A percentile compares a stretch with the other conserved stretches of the same genome.
These are phyloP conservation scores for Dolichomitus sp. DNA, from an alignment of 2,888 invertebrate species.

Conservation along the genomic window DNA sequence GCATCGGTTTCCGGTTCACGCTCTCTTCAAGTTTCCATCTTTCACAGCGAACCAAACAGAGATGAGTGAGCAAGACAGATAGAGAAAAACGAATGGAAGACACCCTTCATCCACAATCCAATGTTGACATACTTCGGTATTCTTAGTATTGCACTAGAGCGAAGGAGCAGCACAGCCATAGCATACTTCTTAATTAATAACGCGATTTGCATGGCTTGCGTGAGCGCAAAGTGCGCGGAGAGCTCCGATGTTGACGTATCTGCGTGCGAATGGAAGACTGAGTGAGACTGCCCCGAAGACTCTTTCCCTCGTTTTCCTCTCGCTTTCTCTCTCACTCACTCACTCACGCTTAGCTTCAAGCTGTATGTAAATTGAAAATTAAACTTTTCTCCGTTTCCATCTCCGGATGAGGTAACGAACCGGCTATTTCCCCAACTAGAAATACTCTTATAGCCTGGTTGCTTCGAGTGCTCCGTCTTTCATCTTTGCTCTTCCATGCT, in stretches of 20 bases:
- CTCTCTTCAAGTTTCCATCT: conserved; percentile 39
- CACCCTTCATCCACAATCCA: conserved; percentile 20
- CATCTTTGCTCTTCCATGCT: conserved; percentile 7
- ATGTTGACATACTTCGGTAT: conserved; percentile 20
- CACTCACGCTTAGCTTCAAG: conserved; percentile 6
- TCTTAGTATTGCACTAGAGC: neutral
- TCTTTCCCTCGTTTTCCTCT: neutral
- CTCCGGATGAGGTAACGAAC: conserved; percentile 63
- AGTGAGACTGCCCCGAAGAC: conserved; percentile 2
- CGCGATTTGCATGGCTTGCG: conserved; percentile 62
- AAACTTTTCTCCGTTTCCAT: conserved; percentile 64
- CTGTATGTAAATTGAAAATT: conserved; percentile 69
- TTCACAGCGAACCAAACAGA: conserved; percentile 5
- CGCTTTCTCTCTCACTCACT: neutral
- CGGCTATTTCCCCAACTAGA: conserved; percentile 56
- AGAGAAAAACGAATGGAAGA: conserved; percentile 22
- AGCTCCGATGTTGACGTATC: conserved; percentile 37
- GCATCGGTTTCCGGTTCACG: conserved; percentile 26
- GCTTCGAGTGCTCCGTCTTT: conserved; percentile 5
- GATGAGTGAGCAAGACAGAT: neutral
- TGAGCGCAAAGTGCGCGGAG: conserved; percentile 49
- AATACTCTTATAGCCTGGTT: conserved; percentile 34
- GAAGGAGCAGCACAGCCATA: conserved; percentile 15
- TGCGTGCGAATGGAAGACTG: conserved; percentile 24
- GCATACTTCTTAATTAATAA: conserved; percentile 65